Conservation (phyloP, 2,797 vertebrate genomes). For the Balearica regulorum region DNA sequence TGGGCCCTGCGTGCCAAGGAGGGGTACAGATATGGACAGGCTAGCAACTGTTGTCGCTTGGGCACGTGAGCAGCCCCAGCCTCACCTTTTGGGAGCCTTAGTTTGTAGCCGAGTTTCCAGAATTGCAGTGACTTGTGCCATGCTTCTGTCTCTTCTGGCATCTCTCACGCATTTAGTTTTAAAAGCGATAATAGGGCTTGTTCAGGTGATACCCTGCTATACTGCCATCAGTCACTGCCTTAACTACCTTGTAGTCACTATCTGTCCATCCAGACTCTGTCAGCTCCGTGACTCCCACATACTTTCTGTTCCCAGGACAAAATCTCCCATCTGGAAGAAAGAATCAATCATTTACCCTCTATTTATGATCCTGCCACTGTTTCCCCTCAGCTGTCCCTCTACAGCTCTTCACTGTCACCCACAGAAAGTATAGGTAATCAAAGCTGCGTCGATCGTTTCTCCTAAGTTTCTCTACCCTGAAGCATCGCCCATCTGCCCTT, state of each 20-base stretch:
- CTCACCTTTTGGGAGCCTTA: not conserved
- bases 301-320: not conserved
- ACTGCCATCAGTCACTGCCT: not conserved
- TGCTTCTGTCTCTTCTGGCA: not conserved
- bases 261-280: not conserved
- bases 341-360: not conserved
- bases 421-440: not conserved
- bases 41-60: fast-evolving
- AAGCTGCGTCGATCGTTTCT: not conserved
- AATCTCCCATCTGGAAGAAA: not conserved
- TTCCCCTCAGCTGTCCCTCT: not conserved
- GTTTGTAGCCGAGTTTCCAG: not conserved
- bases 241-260: not conserved
- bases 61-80: fast-evolving
- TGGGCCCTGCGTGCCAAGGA: fast-evolving
- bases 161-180: not conserved
- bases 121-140: not conserved
- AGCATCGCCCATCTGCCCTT: fast-evolving
- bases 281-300: not conserved
- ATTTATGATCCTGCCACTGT: not conserved
- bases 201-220: not conserved
- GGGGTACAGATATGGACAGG: fast-evolving
- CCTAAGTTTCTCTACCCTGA: not conserved
- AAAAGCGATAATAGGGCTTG: not conserved
- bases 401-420: not conserved